A percentile compares a stretch with the other conserved stretches of the same genome.
Conservation (phyloP, 1,140 invertebrate genomes). For the Matsumurasca onukii region DNA sequence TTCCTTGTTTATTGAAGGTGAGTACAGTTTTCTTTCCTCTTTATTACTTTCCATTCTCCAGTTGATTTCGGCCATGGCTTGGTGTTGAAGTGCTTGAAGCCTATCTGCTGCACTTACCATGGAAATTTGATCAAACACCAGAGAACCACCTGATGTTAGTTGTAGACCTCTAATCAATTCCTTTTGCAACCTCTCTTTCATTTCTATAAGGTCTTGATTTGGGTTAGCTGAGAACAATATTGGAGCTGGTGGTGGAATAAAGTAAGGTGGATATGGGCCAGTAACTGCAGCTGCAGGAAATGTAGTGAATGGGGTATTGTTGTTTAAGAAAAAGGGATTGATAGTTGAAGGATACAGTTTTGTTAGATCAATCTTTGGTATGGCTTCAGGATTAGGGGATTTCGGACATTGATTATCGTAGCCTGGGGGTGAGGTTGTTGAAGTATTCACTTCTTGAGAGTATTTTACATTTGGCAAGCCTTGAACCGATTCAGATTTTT, state of each 20-base stretch:
- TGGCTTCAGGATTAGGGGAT: not conserved
- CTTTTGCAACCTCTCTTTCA: slow-evolving; percentile 66
- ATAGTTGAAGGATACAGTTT: slow-evolving; percentile 29
- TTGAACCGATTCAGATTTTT: not conserved
- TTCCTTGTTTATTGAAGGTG: slow-evolving; percentile 25
- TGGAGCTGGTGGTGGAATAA: slow-evolving; percentile 48
- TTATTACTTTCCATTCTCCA: slow-evolving; percentile 31
- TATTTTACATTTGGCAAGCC: not conserved
- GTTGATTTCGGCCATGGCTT: slow-evolving; percentile 37
- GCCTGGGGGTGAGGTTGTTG: not conserved
- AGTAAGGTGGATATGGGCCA: slow-evolving; percentile 35
- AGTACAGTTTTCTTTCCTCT: slow-evolving; percentile 17
- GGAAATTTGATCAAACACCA: slow-evolving; percentile 56
- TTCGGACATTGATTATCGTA: slow-evolving; percentile 7
- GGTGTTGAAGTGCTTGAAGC: slow-evolving; percentile 40
- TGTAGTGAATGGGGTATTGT: slow-evolving; percentile 26
- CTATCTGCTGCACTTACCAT: slow-evolving; percentile 43
- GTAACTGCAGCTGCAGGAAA: slow-evolving; percentile 15
- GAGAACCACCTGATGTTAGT: slow-evolving; percentile 62
- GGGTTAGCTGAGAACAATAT: slow-evolving; percentile 58
- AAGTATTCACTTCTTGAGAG: not conserved
- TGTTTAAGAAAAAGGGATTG: slow-evolving; percentile 27
- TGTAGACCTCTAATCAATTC: slow-evolving; percentile 64
- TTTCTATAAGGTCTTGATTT: slow-evolving; percentile 58
- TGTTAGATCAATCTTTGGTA: slow-evolving; percentile 30